These are phyloP conservation scores for Embiotoca jacksoni DNA, from an alignment of 2,113 vertebrate genomes.

Conservation along the genomic window DNA sequence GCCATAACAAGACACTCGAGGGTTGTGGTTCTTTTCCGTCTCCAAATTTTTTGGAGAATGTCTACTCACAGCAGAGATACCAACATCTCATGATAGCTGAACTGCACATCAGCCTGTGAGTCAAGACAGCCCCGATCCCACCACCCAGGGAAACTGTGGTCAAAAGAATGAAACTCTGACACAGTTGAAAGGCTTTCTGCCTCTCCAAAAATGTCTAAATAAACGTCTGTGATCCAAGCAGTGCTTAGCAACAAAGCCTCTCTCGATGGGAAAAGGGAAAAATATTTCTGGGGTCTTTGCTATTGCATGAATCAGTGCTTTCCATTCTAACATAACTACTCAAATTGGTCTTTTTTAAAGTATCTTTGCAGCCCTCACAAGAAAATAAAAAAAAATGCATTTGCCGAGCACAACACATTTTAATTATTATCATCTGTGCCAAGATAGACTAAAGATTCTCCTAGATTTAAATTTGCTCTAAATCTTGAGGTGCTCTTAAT, in stretches of 20 bases:
- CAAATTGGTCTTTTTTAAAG: conserved; percentile 19
- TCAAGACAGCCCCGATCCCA: conserved; percentile 3
- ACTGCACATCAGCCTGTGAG: background rate
- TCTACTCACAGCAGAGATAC: background rate
- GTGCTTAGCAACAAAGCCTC: conserved; percentile 54
- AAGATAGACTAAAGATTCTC: conserved; percentile 14
- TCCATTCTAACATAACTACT: conserved; percentile 28
- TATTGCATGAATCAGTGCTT: conserved; percentile 10
- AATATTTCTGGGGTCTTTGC: conserved; percentile 13
- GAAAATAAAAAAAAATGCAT: conserved; percentile 12
- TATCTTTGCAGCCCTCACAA: background rate
- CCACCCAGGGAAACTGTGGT: conserved; percentile 15
- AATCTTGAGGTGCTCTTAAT: conserved; percentile 53
- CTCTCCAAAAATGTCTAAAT: conserved; percentile 44
- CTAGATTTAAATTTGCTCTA: conserved; percentile 29
- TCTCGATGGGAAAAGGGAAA: conserved; percentile 27
- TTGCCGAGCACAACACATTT: background rate
- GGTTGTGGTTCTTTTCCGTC: background rate
- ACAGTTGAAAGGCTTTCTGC: conserved; percentile 44
- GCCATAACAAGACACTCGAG: conserved; percentile 16
- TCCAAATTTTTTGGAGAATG: conserved; percentile 7
- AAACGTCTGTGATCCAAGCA: conserved; percentile 40
- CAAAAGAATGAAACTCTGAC: conserved; percentile 36
- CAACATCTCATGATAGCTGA: background rate
- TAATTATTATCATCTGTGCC: background rate